Base-by-base conservation (phyloP, 2,797 vertebrate species). In the Ptychadena robeensis region DNA sequence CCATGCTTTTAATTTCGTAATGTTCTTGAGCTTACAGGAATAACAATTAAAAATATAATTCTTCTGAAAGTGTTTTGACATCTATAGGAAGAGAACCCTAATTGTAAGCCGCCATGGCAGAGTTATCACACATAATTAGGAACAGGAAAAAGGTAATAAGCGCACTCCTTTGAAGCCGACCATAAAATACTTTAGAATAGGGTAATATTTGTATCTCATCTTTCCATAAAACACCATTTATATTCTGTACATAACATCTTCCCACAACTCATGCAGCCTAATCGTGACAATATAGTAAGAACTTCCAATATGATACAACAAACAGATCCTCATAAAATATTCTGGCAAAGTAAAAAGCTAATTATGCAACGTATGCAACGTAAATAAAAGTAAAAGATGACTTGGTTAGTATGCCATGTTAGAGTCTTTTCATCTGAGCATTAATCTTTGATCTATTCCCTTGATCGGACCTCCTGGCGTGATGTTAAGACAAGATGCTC, bases 341-440 rank as follows among this genome's bases (percentile, higher is more conserved):
- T 80, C 25, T 25, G 27, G 37, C 7, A 14, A 66, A 37, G 40
- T 31, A 38, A 37, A 31, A 87, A 91, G 88, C 86, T 90, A 90
- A 91, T 91, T 35, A 86, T 83, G 59, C 28, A 61, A 61, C 10
- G n/a, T 61, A 25, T 25, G n/a, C 85, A 89, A 86, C 87, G 86
- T 89, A 88, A 89, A 89, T 90, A 89, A 83, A 88, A 87, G 84
- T 82, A 87, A 83, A 87, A 73, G 88, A 89, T 89, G 86, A 86
- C 87, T 86, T 88, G 87, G 15, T 87, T 88, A 85, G 73, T 82
- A 86, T 86, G 86, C 89, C 86, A 88, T 87, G 35, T 87, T 85
- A 85, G 82, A 81, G 83, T 85, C 66, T 85, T 91, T 91, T 91
- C 88, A 91, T 91, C 88, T 89, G 53, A 86, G 85, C 86, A 88